Conservation (phyloP, 2,888 invertebrate genomes). For the Xestia ashworthii region DNA sequence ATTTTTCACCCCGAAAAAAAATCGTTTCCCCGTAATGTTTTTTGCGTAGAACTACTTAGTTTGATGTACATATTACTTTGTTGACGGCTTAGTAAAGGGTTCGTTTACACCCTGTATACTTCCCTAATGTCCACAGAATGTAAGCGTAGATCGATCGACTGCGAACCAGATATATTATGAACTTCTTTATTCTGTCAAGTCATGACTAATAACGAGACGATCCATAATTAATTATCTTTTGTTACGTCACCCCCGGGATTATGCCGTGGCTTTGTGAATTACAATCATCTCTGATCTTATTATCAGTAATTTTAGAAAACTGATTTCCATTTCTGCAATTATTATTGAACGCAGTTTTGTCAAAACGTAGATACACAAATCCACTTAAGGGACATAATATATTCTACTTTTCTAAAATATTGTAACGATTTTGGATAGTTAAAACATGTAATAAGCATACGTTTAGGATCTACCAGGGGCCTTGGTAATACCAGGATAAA, state of each 20-base stretch:
- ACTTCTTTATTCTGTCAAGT: constrained; percentile 3
- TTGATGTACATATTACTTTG: too few species aligned
- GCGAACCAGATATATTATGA: background rate
- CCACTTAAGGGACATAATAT: background rate
- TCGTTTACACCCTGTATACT: too few species aligned
- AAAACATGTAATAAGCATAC: background rate
- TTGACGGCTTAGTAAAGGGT: too few species aligned
- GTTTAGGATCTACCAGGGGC: too few species aligned
- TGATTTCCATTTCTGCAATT: background rate
- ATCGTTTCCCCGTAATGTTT: too few species aligned
- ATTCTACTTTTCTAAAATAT: background rate
- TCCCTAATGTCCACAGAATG: too few species aligned
- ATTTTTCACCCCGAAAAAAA: too few species aligned
- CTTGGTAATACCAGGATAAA: too few species aligned
- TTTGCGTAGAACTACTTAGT: too few species aligned
- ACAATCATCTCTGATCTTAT: background rate
- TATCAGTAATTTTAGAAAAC: background rate
- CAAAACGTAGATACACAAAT: background rate
- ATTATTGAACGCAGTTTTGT: background rate
- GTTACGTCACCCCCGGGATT: constrained; percentile 2
- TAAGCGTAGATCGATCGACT: background rate
- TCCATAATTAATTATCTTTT: background rate
- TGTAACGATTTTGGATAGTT: background rate
- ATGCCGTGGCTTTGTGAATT: background rate
- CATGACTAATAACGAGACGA: constrained; percentile 4